These are phyloP conservation scores for Nymphicus hollandicus DNA, from an alignment of 2,113 vertebrate genomes.

Conservation along the genomic window DNA sequence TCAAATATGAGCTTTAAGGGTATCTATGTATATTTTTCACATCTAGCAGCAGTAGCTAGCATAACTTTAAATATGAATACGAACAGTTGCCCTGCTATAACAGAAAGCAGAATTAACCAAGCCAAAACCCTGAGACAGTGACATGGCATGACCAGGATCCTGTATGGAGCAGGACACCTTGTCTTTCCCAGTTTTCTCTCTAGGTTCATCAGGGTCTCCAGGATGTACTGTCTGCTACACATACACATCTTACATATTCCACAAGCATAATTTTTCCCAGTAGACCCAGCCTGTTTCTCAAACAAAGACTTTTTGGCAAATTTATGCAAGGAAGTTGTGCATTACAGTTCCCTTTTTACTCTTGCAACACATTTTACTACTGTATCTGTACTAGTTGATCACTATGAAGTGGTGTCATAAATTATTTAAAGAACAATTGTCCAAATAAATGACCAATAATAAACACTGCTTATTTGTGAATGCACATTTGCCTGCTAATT, in stretches of 20 bases:
- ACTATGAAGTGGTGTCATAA: conserved; percentile 4
- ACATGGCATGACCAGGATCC: background rate
- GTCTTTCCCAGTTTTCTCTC: background rate
- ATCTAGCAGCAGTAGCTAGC: background rate
- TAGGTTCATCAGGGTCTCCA: background rate
- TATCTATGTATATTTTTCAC: background rate
- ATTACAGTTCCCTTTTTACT: background rate
- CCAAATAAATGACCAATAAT: background rate
- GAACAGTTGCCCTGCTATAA: background rate
- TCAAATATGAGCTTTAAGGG: background rate
- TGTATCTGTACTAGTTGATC: background rate
- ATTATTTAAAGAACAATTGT: conserved; percentile 51
- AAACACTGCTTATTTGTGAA: background rate
- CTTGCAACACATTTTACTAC: background rate
- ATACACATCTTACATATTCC: background rate
- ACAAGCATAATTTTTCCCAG: background rate
- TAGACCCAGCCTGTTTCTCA: background rate
- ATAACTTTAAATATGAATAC: background rate
- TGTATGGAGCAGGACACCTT: accelerated
- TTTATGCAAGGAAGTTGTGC: background rate
- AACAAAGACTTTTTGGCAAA: background rate
- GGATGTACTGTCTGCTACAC: background rate
- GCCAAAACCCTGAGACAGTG: background rate
- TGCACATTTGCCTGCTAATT: conserved; percentile 22
- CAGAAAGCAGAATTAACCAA: background rate